Percentiles rank a stretch among this genome's conserved stretches.
These are phyloP conservation scores for Euphydryas editha DNA, from an alignment of 2,888 invertebrate genomes.

Conservation along the genomic window DNA sequence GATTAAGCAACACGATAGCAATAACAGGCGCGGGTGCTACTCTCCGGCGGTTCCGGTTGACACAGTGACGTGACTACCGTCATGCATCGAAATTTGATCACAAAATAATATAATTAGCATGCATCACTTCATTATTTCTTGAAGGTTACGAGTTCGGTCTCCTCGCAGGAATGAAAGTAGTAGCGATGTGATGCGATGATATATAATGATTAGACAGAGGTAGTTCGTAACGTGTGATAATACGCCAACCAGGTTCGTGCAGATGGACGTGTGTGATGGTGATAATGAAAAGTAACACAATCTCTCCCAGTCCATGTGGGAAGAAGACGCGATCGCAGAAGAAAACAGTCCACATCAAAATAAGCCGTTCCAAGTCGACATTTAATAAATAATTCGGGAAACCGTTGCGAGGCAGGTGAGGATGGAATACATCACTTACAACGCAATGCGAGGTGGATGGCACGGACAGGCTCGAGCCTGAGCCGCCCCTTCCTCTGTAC, in stretches of 20 bases:
- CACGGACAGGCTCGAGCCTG: conserved; percentile 93
- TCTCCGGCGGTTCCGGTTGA: conserved; percentile 47
- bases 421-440: conserved; percentile 83
- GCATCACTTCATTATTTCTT: conserved; percentile 63
- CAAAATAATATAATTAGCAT: conserved; percentile 61
- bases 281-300: conserved; percentile 65
- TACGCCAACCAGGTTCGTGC: conserved; percentile 70
- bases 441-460: conserved; percentile 88
- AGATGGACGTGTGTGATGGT: conserved; percentile 64
- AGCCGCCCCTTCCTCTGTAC: conserved; percentile 86
- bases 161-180: conserved; percentile 57
- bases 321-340: conserved; percentile 68
- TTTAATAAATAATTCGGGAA: conserved; percentile 65
- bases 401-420: conserved; percentile 64
- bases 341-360: conserved; percentile 70
- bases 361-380: conserved; percentile 72
- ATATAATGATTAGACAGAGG: conserved; percentile 63
- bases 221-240: conserved; percentile 55
- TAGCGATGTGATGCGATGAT: conserved; percentile 66
- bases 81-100: conserved; percentile 64
- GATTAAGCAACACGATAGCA: conserved; percentile 37
- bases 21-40: conserved; percentile 49
- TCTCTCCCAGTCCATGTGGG: conserved; percentile 73
- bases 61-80: conserved; percentile 53
- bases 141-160: conserved; percentile 54